Evolutionary conservation across 2,888 invertebrate genomes (phyloP).

Genomic region (Drosophila nr. medialis): DNA sequence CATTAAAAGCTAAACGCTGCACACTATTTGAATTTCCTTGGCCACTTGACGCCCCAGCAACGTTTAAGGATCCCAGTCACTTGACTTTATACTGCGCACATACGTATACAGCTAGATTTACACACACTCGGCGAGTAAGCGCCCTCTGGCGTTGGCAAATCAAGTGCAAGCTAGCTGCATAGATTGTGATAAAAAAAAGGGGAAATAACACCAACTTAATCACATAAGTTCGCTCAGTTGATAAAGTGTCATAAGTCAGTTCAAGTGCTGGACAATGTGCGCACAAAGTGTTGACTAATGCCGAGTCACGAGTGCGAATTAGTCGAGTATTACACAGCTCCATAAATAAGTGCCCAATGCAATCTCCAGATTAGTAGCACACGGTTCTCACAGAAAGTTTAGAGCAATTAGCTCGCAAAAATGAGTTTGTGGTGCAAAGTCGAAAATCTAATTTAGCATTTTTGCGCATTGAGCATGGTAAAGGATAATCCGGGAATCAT

Average conservation of each 20-base stretch:
- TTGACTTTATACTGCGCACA: neutral
- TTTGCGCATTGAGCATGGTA: conserved; percentile 6
- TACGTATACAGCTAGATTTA: neutral
- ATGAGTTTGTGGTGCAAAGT: conserved; percentile 45
- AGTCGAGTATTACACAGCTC: conserved; percentile 40
- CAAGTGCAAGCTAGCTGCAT: conserved; percentile 17
- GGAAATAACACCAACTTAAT: conserved; percentile 34
- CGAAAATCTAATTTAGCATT: conserved; percentile 32
- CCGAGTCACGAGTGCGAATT: conserved; percentile 50
- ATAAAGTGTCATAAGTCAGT: conserved; percentile 68
- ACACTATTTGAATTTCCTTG: conserved; percentile 23
- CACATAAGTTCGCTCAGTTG: conserved; percentile 49
- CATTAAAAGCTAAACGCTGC: conserved; percentile 43
- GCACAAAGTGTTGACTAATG: conserved; percentile 58
- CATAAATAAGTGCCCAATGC: conserved; percentile 65
- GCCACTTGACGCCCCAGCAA: conserved; percentile 10
- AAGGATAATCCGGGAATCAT: conserved; percentile 2
- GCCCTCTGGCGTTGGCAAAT: neutral
- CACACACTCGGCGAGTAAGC: conserved; percentile 3
- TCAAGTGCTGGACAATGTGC: conserved; percentile 50
- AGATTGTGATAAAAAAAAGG: conserved; percentile 38
- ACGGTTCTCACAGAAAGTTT: conserved; percentile 50
- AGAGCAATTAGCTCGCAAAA: conserved; percentile 63
- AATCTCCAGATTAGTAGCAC: conserved; percentile 65
- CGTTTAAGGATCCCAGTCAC: conserved; percentile 16